These are phyloP conservation scores for Xerus rutilus DNA, from an alignment of 2,797 vertebrate species.

Conservation along the genomic window DNA sequence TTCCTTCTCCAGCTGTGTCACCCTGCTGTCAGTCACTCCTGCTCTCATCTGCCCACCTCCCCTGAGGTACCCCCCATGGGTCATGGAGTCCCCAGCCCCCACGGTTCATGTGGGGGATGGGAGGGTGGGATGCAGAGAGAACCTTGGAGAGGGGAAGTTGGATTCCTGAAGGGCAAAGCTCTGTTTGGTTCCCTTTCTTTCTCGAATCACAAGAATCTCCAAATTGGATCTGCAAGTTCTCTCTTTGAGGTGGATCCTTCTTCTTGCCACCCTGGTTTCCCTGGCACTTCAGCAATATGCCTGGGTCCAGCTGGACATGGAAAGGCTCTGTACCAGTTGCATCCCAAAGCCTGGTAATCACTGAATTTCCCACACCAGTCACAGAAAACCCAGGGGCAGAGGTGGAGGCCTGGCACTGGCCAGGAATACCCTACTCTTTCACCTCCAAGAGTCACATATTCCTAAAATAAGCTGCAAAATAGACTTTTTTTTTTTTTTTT, in stretches of 20 bases:
- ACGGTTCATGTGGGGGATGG: neutral
- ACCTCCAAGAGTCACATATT: neutral
- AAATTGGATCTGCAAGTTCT: neutral
- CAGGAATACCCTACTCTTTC: neutral
- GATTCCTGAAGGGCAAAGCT: neutral
- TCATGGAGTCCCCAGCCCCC: neutral
- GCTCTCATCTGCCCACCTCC: conserved; percentile 62
- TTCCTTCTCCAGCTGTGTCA: conserved; percentile 79
- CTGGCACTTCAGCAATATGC: neutral
- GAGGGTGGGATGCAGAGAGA: neutral
- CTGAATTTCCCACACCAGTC: neutral
- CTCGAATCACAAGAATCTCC: neutral
- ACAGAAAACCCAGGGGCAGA: neutral
- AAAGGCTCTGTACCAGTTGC: neutral
- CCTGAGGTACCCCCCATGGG: neutral
- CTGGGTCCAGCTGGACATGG: neutral
- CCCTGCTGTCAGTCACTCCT: conserved; percentile 81
- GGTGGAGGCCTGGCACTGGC: neutral
- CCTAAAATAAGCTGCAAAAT: neutral
- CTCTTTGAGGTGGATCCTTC: neutral
- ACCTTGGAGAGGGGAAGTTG: neutral
- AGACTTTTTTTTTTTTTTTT: neutral
- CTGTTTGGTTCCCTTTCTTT: neutral
- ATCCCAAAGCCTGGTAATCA: neutral
- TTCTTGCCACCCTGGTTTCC: neutral